Evolutionary conservation across 2,888 invertebrate species (phyloP).

Genomic region (Brassicogethes aeneus): DNA sequence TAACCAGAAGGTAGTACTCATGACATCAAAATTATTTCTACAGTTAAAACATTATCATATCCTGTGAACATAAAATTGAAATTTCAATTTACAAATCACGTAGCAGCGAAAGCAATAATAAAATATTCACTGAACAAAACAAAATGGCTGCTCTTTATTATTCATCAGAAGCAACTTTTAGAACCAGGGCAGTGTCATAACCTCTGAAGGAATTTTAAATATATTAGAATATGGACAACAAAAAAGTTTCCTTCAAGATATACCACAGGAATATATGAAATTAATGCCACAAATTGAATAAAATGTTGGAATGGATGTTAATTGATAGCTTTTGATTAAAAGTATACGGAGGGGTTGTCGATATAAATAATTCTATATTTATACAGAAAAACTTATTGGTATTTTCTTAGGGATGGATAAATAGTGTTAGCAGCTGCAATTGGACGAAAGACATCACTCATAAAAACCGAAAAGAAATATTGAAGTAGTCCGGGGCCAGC

Average conservation of each 20-base stretch:
- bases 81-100: conserved; percentile 11
- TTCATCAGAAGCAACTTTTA: conserved; percentile 26
- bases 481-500: conserved; percentile 7
- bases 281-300: too few relatives aligned
- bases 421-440: conserved; percentile 11
- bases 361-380: not conserved
- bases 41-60: conserved; percentile 3
- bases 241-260: not conserved
- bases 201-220: conserved; percentile 8
- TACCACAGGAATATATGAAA: too few relatives aligned
- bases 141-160: conserved; percentile 32
- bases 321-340: too few relatives aligned
- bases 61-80: conserved; percentile 1
- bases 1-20: too few relatives aligned
- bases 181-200: conserved; percentile 29
- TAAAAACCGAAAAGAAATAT: conserved; percentile 35
- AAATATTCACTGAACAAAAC: conserved; percentile 27
- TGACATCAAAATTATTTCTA: not conserved
- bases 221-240: not conserved
- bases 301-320: too few relatives aligned
- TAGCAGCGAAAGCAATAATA: conserved; percentile 17
- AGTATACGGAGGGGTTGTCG: not conserved
- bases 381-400: not conserved
- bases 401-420: not conserved
- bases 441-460: conserved; percentile 27